Percentiles rank a stretch among this genome's conserved stretches.
Evolutionary conservation across 2,113 vertebrate species (phyloP).

Genomic region (Chitala chitala): DNA sequence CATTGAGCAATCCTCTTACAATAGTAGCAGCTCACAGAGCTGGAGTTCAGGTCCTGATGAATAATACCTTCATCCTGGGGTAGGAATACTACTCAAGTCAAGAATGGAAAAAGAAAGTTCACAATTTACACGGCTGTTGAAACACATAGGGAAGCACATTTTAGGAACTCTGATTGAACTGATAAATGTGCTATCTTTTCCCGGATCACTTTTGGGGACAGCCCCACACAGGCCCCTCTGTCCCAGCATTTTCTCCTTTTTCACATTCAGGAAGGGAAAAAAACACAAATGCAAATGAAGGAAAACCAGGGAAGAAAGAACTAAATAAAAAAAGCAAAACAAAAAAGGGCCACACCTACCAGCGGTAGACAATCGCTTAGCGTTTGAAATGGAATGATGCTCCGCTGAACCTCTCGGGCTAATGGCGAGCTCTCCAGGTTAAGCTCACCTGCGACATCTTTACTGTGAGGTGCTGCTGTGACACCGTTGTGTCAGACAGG

Average conservation of each 20-base stretch:
- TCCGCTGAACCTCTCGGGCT: too few relatives aligned
- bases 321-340: conserved; percentile 12
- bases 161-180: not conserved
- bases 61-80: not conserved
- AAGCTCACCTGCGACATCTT: too few relatives aligned
- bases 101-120: not conserved
- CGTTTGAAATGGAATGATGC: too few relatives aligned
- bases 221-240: conserved; percentile 16
- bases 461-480: too few relatives aligned
- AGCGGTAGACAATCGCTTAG: not conserved
- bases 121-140: not conserved
- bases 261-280: conserved; percentile 27
- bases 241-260: conserved; percentile 12
- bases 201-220: conserved; percentile 36
- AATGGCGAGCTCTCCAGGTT: too few relatives aligned
- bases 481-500: too few relatives aligned
- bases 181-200: conserved; percentile 32
- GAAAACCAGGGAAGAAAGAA: conserved; percentile 2
- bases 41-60: not conserved
- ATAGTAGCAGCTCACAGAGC: not conserved
- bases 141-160: not conserved
- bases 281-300: conserved; percentile 35
- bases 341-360: not conserved
- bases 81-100: not conserved
- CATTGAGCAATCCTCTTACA: not conserved